Base-by-base conservation (phyloP, 2,888 invertebrate species). In the Pollenia amentaria region DNA sequence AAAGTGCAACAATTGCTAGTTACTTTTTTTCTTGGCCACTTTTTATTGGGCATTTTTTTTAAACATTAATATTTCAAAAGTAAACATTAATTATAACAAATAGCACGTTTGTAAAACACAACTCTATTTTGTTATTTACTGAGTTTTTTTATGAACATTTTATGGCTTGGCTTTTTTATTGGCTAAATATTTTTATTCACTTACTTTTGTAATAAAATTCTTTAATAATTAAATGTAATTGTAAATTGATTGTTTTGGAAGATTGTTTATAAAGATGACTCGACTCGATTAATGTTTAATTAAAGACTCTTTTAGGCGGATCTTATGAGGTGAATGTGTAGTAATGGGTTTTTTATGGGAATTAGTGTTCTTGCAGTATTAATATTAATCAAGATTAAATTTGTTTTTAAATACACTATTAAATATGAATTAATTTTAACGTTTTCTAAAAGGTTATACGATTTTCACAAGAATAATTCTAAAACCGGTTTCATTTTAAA, bases 61-160 rank as follows among this genome's bases (percentile, higher is more conserved):
- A 9, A 70, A 62, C 70, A 72, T 78, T 57, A 78, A 84, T 65
- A 73, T 73, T 84, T 78, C 78, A 72, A 84, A 84, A 55, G 72
- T 78, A 72, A 84, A 84, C 84, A 84, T 73, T 84, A 78, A 84
- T 78, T 84, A 84, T 84, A 84, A 78, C 82, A 75, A 82, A 73
- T 73, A 38, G 64, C 40, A 46, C 40, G 55, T 70, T 79, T 70
- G 44, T 48, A 46, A 55, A 72, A 62, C 44, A 42, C n/a, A 65
- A 67, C 57, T 57, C 21, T 42, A 67, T 48, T 67, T 81, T 65
- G 55, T 77, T 21, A 48, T 62, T 16, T 62, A 14, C 14, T 8
- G 2, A 7, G 18, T 75, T 48, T 40, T 18, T 62, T 38, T 29
- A n/a, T 18, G 11, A 11, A 70, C 18, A 64, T 76, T 62, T 76